Base-by-base conservation (phyloP, 1,140 invertebrate species). In the Pogonomyrmex barbatus region DNA sequence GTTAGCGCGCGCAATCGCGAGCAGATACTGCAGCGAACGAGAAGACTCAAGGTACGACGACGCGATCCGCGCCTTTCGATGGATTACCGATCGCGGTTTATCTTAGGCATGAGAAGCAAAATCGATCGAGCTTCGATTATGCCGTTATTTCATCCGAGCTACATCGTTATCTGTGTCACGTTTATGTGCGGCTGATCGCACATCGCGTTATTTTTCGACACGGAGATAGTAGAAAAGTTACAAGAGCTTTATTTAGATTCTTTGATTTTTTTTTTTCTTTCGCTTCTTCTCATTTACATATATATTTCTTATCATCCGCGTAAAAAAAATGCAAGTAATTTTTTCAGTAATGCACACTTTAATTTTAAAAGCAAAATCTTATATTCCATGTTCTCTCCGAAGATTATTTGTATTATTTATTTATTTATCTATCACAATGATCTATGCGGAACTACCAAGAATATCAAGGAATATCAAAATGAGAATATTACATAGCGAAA, bases 1-100 rank as follows among this genome's bases (percentile, higher is more conserved):
- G 92, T 88, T 85, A 93, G 92, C 54, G 89, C 85, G 24, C 85
- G 88, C 33, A 93, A 93, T 88, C 89, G 90, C 14, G 78, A 89
- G 33, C 85, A 87, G 70, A 91, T 92, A 71, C 30, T 88, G 60
- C 68, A 87, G 14, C 83, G 52, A 58, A 70, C 87, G 9, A 76
- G 89, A 47, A 89, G 71, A 68, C 67, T 81, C 52, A 87, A 91
- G 88, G 91, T 92, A 90, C 24, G 88, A 60, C 17, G 30, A 70
- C 39, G 56, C 47, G 45, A 85, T 17, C 12, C 56, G 52, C 42
- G 12, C 30, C 8, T 63, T 70, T 62, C 56, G 10, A 85, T 47
- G 12, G 30, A 39, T 52, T 36, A 42, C 58, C 12, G 81, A 63
- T 63, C n/a, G 62, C 75, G 39, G 36, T 63, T 83, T 85, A 65